phyloP scores from a whole-genome alignment of 53 echinoderm and acorn worm genomes.

The Stichopus horrens region DNA sequence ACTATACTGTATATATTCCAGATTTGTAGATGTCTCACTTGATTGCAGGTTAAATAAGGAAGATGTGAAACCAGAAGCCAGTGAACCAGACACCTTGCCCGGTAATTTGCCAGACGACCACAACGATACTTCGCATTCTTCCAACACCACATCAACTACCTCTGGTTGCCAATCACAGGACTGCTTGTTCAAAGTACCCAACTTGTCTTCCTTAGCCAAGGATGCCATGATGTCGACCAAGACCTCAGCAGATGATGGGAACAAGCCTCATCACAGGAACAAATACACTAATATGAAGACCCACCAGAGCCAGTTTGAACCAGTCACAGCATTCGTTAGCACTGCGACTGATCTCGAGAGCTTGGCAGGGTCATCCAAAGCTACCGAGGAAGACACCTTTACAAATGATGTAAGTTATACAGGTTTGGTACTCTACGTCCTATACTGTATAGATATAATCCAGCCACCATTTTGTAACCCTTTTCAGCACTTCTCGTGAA shows the following conservation, averaged over 20 bases:
- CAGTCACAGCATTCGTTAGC: slow-evolving; percentile 67
- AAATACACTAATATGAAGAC: slow-evolving; percentile 11
- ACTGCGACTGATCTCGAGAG: slow-evolving; percentile 46
- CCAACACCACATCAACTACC: background rate
- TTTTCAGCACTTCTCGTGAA: too few relatives aligned
- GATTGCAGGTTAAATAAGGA: background rate
- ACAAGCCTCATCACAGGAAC: background rate
- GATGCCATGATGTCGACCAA: background rate
- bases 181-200: background rate
- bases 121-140: background rate
- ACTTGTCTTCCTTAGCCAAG: background rate
- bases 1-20: too few relatives aligned
- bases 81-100: background rate
- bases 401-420: background rate
- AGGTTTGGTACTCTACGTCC: too few relatives aligned
- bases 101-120: background rate
- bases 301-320: slow-evolving; percentile 32
- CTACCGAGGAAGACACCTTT: background rate
- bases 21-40: too few relatives aligned
- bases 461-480: too few relatives aligned
- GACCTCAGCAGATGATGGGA: background rate
- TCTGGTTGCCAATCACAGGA: background rate
- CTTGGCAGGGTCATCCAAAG: background rate
- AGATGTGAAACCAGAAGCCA: background rate
- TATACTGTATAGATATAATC: too few relatives aligned